Conservation (phyloP, 2,797 vertebrate genomes). For the Gobionotothen gibberifrons region DNA sequence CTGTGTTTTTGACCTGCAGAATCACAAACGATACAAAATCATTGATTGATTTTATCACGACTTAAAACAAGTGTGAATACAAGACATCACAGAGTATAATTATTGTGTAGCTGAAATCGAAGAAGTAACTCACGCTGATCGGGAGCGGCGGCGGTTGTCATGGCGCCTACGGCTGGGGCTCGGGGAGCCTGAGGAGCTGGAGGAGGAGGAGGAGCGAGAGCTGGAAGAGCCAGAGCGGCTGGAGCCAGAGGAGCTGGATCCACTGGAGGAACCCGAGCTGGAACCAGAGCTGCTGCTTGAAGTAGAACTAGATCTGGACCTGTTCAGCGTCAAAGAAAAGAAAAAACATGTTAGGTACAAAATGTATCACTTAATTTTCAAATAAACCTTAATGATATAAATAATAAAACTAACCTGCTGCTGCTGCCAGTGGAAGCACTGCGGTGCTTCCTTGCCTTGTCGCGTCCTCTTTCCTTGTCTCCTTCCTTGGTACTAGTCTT, state of each 20-base stretch:
- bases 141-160: conserved; percentile 93
- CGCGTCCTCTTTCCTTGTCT: conserved; percentile 93
- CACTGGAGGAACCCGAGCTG: conserved; percentile 95
- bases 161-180: conserved; percentile 93
- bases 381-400: background rate
- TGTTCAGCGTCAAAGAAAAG: conserved; percentile 12
- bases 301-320: conserved; percentile 90
- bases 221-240: conserved; percentile 95
- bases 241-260: conserved; percentile 95
- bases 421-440: conserved; percentile 95
- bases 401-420: conserved; percentile 85
- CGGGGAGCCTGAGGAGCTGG: conserved; percentile 93
- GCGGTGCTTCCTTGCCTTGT: conserved; percentile 92
- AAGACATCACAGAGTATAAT: background rate
- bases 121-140: conserved; percentile 87
- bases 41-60: background rate
- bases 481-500: conserved; percentile 91
- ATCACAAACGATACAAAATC: conserved; percentile 10
- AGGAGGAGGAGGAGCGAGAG: conserved; percentile 95
- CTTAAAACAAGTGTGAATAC: background rate
- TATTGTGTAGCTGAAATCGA: background rate
- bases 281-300: conserved; percentile 97
- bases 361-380: background rate
- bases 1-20: conserved; percentile 92
- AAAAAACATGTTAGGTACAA: background rate